Percentiles rank a stretch among this genome's conserved stretches.
Conservation (phyloP, 2,797 vertebrate genomes). For the Arnoldichthys spilopterus region DNA sequence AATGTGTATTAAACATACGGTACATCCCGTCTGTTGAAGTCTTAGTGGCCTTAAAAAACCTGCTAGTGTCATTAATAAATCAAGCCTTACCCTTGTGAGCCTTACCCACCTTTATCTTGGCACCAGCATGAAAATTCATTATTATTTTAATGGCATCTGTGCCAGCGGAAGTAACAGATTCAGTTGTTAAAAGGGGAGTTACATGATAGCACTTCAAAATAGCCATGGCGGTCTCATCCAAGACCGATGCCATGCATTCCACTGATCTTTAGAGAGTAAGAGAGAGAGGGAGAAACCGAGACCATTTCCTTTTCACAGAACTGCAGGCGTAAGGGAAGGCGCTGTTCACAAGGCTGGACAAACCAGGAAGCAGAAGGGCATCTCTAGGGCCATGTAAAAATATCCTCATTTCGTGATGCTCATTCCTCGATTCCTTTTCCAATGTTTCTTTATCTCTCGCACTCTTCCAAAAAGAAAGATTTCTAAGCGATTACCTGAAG, state of each 20-base stretch:
- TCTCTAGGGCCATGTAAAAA: neutral
- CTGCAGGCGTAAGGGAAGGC: neutral
- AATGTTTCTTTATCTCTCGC: neutral
- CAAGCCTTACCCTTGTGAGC: neutral
- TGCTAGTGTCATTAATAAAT: neutral
- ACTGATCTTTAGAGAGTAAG: neutral
- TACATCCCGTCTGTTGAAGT: too few species aligned
- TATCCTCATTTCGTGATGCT: neutral
- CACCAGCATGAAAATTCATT: slow-evolving; percentile 39
- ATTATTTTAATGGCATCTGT: slow-evolving; percentile 44
- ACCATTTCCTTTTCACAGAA: neutral
- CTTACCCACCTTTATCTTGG: slow-evolving; percentile 35
- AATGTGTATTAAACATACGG: neutral
- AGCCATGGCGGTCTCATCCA: slow-evolving; percentile 36
- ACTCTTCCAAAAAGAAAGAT: neutral
- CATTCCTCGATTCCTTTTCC: neutral
- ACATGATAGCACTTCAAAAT: slow-evolving; percentile 61
- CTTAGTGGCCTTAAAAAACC: slow-evolving; percentile 7
- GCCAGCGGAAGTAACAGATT: slow-evolving; percentile 57
- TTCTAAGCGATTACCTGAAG: neutral
- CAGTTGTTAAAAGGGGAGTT: slow-evolving; percentile 52
- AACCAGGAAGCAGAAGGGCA: neutral
- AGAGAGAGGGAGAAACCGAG: neutral
- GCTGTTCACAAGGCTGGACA: neutral
- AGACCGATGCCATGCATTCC: slow-evolving; percentile 47